Percentiles rank a stretch among this genome's conserved stretches.
phyloP scores from a whole-genome alignment of 1,140 invertebrate genomes.

The Watersipora subatra region DNA sequence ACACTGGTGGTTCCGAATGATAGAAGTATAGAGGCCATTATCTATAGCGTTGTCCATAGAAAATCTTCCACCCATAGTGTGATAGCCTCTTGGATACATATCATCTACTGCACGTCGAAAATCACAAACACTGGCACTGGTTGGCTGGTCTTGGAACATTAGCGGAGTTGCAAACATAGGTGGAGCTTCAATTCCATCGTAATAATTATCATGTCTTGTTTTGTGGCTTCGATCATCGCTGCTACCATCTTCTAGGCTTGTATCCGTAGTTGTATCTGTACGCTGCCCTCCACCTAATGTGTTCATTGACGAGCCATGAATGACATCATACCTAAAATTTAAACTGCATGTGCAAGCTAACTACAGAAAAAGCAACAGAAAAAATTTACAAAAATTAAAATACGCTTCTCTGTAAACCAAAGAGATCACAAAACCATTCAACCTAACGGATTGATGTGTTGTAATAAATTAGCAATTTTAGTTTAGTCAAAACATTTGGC shows the following conservation, averaged over 20 bases:
- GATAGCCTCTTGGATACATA: background rate
- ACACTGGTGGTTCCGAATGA: background rate
- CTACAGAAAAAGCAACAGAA: too few relatives aligned
- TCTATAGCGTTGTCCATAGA: background rate
- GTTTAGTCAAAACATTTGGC: too few relatives aligned
- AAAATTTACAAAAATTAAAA: too few relatives aligned
- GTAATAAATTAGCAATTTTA: too few relatives aligned
- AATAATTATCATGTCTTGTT: background rate
- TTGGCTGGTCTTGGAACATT: background rate
- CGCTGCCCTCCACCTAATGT: background rate
- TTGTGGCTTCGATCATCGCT: background rate
- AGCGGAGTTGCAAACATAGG: background rate
- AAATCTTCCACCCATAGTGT: background rate
- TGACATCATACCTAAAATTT: background rate
- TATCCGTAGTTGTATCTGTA: background rate
- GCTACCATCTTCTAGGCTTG: background rate
- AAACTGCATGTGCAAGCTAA: too few relatives aligned
- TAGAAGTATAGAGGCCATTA: background rate
- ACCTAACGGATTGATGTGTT: too few relatives aligned
- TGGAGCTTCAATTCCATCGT: background rate
- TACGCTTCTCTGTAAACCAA: too few relatives aligned
- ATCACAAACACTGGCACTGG: background rate
- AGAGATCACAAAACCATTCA: too few relatives aligned
- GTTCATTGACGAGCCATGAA: background rate
- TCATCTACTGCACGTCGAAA: background rate